Base-by-base conservation (phyloP, 2,888 invertebrate species). In the Plebejus anna region DNA sequence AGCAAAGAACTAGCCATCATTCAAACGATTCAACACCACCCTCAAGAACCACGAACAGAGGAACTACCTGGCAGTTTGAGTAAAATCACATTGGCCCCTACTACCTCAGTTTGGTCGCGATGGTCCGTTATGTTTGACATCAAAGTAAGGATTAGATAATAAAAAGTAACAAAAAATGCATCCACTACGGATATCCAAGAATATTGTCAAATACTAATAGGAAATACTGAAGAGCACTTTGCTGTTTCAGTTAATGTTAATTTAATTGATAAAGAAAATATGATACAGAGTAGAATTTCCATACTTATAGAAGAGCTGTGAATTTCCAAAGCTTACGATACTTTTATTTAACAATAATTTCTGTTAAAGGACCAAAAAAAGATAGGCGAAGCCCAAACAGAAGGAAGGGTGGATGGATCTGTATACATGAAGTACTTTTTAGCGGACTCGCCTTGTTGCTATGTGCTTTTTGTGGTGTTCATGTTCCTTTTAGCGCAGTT, bases 401-500 rank as follows among this genome's bases (percentile, higher is more conserved):
- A 83, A 55, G 94, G 94, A 3, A 84, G 93, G 76, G 93, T 94
- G 4, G 83, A 83, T 28, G 84, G 90, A 1, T 88, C 90, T 5
- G 88, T 92, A 36, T 93, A 92, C 78, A 86, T 84, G n/a, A 89
- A 93, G 75, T 94, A 92, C 79, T 91, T 91, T 79, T 80, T 88
- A 78, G 87, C 90, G 0, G 91, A 88, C 4, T 88, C 88, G 2
- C 80, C 88, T 0, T 88, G 87, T 73, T 83, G 85, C 2, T 85
- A 84, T 78, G 88, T 87, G 9, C 76, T 79, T 36, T 36, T 90
- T 1, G 92, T 91, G 2, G 79, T 84, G n/a, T 79, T 87, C 9
- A 83, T 90, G 87, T 94, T 93, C 78, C 9, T 96, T 0, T 75
- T 95, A 2, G 95, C 96, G 4, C 97, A 97, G 87, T 83, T 86